Percentiles rank a stretch among this genome's conserved stretches.
Conservation (phyloP, 2,113 vertebrate genomes). For the Anoura caudifer region DNA sequence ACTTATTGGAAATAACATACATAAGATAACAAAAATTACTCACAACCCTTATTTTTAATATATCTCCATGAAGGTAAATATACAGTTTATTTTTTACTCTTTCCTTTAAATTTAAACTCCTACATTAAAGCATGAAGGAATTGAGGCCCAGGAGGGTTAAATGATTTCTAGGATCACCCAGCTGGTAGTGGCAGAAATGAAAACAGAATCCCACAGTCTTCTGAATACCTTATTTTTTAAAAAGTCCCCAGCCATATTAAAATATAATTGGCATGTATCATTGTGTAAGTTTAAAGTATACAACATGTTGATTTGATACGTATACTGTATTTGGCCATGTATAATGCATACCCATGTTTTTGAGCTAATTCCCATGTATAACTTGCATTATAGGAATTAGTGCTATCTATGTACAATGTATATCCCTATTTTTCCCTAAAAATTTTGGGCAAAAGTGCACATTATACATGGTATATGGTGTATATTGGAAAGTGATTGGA, state of each 20-base stretch:
- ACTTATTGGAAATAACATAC: background rate
- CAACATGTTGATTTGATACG: background rate
- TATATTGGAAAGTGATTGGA: background rate
- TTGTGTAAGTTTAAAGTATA: background rate
- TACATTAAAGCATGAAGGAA: background rate
- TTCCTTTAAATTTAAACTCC: background rate
- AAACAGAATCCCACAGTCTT: background rate
- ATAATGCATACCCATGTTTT: no score
- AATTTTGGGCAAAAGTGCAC: no score
- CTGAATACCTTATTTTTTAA: background rate
- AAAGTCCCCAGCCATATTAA: background rate
- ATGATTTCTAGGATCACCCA: background rate
- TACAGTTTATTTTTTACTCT: background rate
- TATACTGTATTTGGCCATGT: no score
- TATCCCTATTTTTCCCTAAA: no score
- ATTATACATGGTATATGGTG: no score
- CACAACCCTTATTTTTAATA: background rate
- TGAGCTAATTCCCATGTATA: no score
- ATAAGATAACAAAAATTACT: background rate
- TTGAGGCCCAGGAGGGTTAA: background rate
- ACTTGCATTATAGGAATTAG: no score
- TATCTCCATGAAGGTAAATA: background rate
- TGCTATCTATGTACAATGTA: no score
- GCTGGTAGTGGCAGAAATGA: background rate
- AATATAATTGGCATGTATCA: background rate